Base-by-base conservation (phyloP, 2,797 vertebrate genomes). In the Chelidonichthys spinosus region DNA sequence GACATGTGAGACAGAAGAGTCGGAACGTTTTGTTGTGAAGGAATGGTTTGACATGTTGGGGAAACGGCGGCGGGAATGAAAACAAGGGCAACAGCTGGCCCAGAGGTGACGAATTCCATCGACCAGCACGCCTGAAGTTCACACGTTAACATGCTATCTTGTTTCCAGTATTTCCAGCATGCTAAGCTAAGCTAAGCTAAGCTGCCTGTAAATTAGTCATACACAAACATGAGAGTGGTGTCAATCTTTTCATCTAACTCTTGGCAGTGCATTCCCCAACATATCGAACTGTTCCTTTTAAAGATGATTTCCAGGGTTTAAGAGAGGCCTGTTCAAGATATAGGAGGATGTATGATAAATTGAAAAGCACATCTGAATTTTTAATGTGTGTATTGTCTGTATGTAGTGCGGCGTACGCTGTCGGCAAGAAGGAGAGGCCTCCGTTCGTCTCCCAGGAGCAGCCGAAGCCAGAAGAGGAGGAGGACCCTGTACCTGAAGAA, bases 371-470 rank as follows among this genome's bases (percentile, higher is more conserved):
- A 53, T 15, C 25, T 54, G 18, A 59, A 14, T 39, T 5, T 25
- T 11, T 43, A 13, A 14, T 6, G 15, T 64, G 13, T 52, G 2
- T 46, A 1, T 36, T 66, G 14, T 82, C 9, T 56, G 13, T 62
- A 36, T 17, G 3, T 18, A 99, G 98, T 32, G 95, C 96, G 90
- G 98, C 98, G 5, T 99, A 99, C 77, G 97, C 97, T 13, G 94
- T 96, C 44, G 96, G 97, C n/a, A 99, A 99, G 92, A 99, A 99
- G 90, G 98, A 99, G 76, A 97, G 95, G 79, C 97, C 96, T 49
- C 97, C 96, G 0, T 99, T 99, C 64, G 72, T 97, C 33, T 94
- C 95, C 0, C 95, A 96, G 79, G 95, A 96, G 2, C 94, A 92
- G 0, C 95, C 94, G 0, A 95, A 95, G 5, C 93, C 95, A 2